Percentiles rank a stretch among this genome's conserved stretches.
Conservation (phyloP, 2,113 vertebrate genomes). For the Rissa tridactyla region DNA sequence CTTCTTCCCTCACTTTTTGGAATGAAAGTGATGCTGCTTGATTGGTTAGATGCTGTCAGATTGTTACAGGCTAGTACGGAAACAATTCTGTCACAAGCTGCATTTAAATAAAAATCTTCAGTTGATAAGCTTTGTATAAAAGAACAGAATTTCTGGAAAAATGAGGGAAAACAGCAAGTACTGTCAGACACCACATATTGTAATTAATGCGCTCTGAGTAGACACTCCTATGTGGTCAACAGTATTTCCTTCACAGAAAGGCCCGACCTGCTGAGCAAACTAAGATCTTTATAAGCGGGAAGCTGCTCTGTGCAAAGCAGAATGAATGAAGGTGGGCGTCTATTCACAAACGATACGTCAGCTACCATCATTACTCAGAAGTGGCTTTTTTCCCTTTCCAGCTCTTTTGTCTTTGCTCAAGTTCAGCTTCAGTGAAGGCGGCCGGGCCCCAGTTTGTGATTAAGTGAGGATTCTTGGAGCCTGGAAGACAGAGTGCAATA, state of each 20-base stretch:
- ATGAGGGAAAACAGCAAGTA: not conserved
- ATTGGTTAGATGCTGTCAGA: not conserved
- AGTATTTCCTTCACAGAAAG: not conserved
- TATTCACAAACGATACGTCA: rapidly evolving
- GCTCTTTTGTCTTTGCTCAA: constrained; percentile 84
- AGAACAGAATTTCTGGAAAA: not conserved
- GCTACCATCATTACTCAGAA: constrained; percentile 20
- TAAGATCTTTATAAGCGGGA: not conserved
- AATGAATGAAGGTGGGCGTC: not conserved
- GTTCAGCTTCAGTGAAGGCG: constrained; percentile 88
- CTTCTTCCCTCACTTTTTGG: not conserved
- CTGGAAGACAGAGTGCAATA: constrained; percentile 67
- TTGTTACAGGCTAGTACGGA: not conserved
- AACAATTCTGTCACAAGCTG: not conserved
- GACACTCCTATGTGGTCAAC: not conserved
- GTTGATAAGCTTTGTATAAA: not conserved
- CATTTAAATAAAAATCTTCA: not conserved
- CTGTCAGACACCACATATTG: not conserved
- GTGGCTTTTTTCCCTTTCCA: constrained; percentile 88
- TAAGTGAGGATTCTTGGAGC: constrained; percentile 83
- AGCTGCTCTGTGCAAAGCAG: constrained; percentile 32
- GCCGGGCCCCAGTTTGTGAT: constrained; percentile 96
- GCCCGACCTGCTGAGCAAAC: constrained; percentile 21
- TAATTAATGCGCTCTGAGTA: not conserved
- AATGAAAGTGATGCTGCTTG: not conserved